These are phyloP conservation scores for Leptobrachium ailaonicum DNA, from an alignment of 2,113 vertebrate species.

Conservation along the genomic window DNA sequence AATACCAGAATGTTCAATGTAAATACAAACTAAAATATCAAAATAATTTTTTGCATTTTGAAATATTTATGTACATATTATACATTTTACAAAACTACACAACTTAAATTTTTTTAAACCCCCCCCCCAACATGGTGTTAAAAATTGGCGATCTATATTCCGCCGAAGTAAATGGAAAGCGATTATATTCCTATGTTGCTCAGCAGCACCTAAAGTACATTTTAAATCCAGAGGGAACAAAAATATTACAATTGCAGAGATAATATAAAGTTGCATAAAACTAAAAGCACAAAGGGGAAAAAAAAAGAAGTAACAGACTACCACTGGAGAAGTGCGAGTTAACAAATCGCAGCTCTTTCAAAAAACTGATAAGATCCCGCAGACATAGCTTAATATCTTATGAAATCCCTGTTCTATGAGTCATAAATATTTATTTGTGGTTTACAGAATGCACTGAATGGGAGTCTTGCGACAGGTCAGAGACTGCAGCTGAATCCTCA, in stretches of 20 bases:
- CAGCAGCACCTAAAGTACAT: conserved; percentile 36
- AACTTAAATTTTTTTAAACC: conserved; percentile 52
- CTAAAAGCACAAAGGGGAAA: too few species aligned
- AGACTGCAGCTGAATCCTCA: background rate
- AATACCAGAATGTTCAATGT: conserved; percentile 69
- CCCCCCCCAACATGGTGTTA: conserved; percentile 57
- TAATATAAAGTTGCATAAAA: conserved; percentile 46
- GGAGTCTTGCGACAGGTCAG: background rate
- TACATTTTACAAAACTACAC: conserved; percentile 74
- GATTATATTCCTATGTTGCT: conserved; percentile 57
- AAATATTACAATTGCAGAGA: conserved; percentile 67
- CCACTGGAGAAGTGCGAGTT: background rate
- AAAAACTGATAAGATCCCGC: background rate
- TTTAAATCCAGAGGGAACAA: conserved; percentile 53
- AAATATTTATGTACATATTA: conserved; percentile 80
- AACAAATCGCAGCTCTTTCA: background rate
- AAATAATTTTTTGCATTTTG: conserved; percentile 75
- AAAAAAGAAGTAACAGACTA: background rate
- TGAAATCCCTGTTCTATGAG: background rate
- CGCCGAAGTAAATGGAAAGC: conserved; percentile 47
- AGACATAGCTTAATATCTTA: background rate
- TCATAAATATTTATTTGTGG: background rate
- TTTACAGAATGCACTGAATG: background rate
- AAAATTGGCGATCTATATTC: conserved; percentile 52
- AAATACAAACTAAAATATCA: conserved; percentile 78